Evolutionary conservation across 2,888 invertebrate genomes (phyloP), one percentile per base, ranked within the genome.

Genomic region (Nomada hirtipes): DNA sequence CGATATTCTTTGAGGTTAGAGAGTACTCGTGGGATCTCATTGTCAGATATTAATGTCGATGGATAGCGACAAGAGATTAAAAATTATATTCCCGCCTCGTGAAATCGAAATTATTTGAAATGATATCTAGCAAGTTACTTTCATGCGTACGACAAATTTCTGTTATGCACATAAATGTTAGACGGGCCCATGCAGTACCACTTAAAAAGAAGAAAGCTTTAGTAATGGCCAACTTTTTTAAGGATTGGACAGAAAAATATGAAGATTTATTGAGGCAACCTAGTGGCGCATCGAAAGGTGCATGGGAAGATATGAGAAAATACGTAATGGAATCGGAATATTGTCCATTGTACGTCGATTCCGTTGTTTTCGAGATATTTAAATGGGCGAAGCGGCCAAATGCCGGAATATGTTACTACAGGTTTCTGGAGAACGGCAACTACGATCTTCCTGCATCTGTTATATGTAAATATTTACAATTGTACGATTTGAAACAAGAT

Each of bases 401-500:
- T 23, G 63, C 44, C 7, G 78, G 63, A 20, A 67, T 68, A 52
- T 67, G 26, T 26, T 82, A 75, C 44, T 75, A 71, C 44, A 91
- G 95, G 9, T 95, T 95, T 94, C 92, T 97, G 52, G 93, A 94
- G 84, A 90, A 89, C 0, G 93, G 94, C 71, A 94, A 95, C 52
- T 92, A 94, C 20, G 92, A 95, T 67, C 93, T 96, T 2, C 96
- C 95, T 92, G 89, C 96, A 52, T 96, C 96, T 0, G 94, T 95
- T 0, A 92, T 95, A 63, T 96, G 96, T 74, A 95, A 95, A 64
- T 94, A 96, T 96, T 96, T 96, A 85, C 94, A 95, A 87, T n/a
- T 91, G 11, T 68, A 68, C n/a, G 9, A 0, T 2, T 0, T 93
- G 36, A 91, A 93, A 47, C 91, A 83, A 52, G 77, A 91, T 23